Percentiles rank a stretch among this genome's conserved stretches.
Conservation (phyloP, 2,797 vertebrate species). For the Neoniphon sammara region DNA sequence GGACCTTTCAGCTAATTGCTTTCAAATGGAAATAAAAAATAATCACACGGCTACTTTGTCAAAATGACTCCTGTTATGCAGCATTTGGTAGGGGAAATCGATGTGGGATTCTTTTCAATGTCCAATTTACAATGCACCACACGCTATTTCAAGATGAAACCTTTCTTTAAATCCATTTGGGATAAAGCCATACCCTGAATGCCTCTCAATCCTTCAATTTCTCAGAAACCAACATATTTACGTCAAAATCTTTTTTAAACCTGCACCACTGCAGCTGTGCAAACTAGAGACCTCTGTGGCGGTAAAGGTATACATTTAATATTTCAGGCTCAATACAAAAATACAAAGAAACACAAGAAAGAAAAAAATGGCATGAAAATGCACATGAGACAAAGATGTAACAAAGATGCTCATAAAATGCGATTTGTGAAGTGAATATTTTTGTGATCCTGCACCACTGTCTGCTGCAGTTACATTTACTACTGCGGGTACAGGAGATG, state of each 20-base stretch:
- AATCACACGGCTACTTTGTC: slow-evolving; percentile 80
- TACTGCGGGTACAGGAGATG: too few relatives aligned
- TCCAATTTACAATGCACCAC: slow-evolving; percentile 69
- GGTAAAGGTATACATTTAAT: background rate
- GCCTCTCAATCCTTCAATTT: slow-evolving; percentile 22
- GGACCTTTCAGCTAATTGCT: slow-evolving; percentile 81
- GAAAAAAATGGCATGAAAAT: background rate
- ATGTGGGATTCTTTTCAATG: slow-evolving; percentile 76
- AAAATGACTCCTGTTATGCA: slow-evolving; percentile 74
- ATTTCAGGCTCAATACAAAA: background rate
- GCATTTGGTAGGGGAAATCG: slow-evolving; percentile 70
- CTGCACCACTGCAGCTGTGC: background rate
- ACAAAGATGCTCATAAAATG: background rate
- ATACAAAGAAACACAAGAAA: background rate
- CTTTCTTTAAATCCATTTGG: slow-evolving; percentile 57
- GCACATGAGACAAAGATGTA: background rate
- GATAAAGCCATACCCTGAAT: slow-evolving; percentile 51
- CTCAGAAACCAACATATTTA: slow-evolving; percentile 29
- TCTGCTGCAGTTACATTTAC: background rate
- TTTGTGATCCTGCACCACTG: background rate
- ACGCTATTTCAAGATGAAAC: slow-evolving; percentile 68
- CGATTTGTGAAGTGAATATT: background rate
- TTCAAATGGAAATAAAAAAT: slow-evolving; percentile 83
- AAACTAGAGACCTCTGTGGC: background rate
- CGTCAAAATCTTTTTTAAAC: slow-evolving; percentile 24